Evolutionary conservation across 2,888 invertebrate species (phyloP), one percentile per base, ranked within the genome.

Genomic region (Melanophora roralis): DNA sequence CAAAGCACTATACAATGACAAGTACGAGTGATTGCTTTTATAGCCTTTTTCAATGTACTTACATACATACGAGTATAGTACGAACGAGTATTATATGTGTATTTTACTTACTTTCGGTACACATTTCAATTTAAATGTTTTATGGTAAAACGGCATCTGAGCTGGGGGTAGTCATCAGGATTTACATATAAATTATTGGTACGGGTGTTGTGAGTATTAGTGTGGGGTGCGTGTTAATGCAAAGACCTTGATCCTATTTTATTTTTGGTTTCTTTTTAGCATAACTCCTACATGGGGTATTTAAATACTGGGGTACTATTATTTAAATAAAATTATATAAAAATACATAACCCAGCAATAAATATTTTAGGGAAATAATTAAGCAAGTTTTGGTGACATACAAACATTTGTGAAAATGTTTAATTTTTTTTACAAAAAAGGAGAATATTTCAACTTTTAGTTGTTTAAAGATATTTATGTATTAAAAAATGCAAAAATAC

Each of bases 211-310:
- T 2, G 14, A 8, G 16, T 5, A 21, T 3, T 9, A 36, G 34
- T n/a, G 19, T 8, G 16, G 36, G 9, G 11, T 32, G 57, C n/a
- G 9, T 27, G 21, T 59, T 9, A 34, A 62, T 57, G 64, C 45
- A 72, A 76, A 80, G 80, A 76, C 80, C 76, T 76, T 80, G 80
- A 76, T 80, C 80, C 68, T 76, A 27, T 76, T 80, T 80, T 67
- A 77, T 77, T 43, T 74, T 45, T 62, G 49, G 23, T 49, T 49
- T 43, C 23, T 12, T 55, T 64, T 38, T 8, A 67, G 21, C 8
- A 53, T 47, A 40, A 71, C 49, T 65, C 60, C 47, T 53, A 43
- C 59, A 64, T 71, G 60, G 67, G 19, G n/a, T 60, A 43, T 59
- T 59, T 38, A 21, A 5, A 5, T 27, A 27, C 27, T 27, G 3